Evolutionary conservation across 2,113 vertebrate genomes (phyloP), one percentile per base, ranked within the genome.

Genomic region (Bubo scandiacus): DNA sequence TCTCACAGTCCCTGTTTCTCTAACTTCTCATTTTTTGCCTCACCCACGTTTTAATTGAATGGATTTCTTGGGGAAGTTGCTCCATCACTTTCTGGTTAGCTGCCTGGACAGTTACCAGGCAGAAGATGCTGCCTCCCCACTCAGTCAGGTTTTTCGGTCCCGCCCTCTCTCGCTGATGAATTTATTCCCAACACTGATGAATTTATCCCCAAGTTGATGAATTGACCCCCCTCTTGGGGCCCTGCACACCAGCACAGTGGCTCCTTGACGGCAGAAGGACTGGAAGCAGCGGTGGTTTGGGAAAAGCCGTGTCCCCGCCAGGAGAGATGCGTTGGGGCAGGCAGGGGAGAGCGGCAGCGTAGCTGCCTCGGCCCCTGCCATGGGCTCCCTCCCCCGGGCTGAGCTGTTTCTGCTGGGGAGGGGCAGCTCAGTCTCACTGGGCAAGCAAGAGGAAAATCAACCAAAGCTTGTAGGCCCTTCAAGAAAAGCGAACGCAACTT

Each of bases 111-210:
- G 43, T 32, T 11, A 32, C 58, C 10, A 5, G 83, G 22, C 7
- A 2, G 43, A 40, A 32, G 75, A 36, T 27, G 51, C 61, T 51
- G 67, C 32, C 34, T 61, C 40, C 34, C 51, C 15, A 32, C 70
- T 72, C 0, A 0, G 5, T 70, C 55, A 58, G n/a, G 2, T n/a
- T 47, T 71, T 66, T 72, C 0, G 0, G 43, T 68, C 58, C 43
- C 62, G 16, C 29, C 20, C 22, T 51, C 14, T 52, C n/a, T 72
- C 2, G 0, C 12, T 66, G 66, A 43, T 49, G 15, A 77, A 25
- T 72, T 72, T 80, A 25, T 70, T 20, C 22, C 10, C 38, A 32
- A 1, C 16, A 43, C 7, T 74, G 74, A 30, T 58, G 22, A n/a
- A 7, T 86, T 71, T 71, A 54, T 49, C 34, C 30, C 29, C 10